These are phyloP conservation scores for Hirundichthys speculiger DNA, from an alignment of 2,113 vertebrate genomes.

Conservation along the genomic window DNA sequence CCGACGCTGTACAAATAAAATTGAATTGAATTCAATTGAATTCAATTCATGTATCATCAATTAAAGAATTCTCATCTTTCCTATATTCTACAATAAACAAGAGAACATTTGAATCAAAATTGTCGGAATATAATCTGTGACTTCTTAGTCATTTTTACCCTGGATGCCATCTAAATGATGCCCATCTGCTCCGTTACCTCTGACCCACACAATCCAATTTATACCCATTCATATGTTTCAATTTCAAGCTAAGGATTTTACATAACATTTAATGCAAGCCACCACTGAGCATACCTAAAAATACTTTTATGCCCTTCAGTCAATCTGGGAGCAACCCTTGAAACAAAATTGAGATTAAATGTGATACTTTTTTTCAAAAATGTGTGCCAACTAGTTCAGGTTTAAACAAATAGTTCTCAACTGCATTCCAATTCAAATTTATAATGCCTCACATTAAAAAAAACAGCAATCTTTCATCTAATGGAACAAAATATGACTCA, in stretches of 20 bases:
- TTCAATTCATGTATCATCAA: neutral
- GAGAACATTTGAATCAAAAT: neutral
- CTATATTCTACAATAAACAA: neutral
- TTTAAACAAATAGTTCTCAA: neutral
- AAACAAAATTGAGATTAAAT: too few species aligned
- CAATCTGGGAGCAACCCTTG: too few species aligned
- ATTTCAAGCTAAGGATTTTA: slow-evolving; percentile 25
- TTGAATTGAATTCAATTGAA: too few species aligned
- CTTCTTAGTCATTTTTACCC: neutral
- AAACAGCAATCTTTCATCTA: too few species aligned
- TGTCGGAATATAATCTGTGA: neutral
- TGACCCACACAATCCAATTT: slow-evolving; percentile 40
- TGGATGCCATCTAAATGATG: neutral
- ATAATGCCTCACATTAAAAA: too few species aligned
- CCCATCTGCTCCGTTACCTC: slow-evolving; percentile 10
- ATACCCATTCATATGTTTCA: slow-evolving; percentile 29
- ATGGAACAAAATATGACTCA: neutral
- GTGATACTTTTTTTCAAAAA: too few species aligned
- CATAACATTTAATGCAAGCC: too few species aligned
- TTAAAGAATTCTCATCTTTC: too few species aligned
- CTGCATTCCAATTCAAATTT: neutral
- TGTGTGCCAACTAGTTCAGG: too few species aligned
- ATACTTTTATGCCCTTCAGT: too few species aligned
- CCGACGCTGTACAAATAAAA: too few species aligned
- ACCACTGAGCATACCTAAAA: too few species aligned